Base-by-base conservation (phyloP, 2,888 invertebrate species). In the Serripes groenlandicus region DNA sequence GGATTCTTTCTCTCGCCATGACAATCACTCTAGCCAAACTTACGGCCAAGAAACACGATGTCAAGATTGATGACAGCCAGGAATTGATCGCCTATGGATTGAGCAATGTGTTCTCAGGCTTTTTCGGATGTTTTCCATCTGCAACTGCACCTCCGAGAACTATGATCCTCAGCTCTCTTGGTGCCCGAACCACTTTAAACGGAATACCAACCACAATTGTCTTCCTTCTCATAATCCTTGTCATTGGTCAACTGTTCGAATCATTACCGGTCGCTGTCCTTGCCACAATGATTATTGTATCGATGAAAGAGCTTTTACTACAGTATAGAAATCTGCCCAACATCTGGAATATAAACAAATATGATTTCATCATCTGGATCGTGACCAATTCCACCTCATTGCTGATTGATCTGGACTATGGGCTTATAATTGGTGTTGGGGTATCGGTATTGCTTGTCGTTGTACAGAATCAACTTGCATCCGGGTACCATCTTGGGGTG, bases 301-400 rank as follows among this genome's bases (percentile, higher is more conserved):
- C 94, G 18, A 90, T 95, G 86, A 93, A 95, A 77, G 92, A 94
- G 34, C 90, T 95, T n/a, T 92, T 95, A 70, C 94, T 96, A 93
- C 97, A 97, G 95, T 95, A 96, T 23, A 89, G 95, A 93, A 96
- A 97, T 69, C 95, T 98, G 0, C 94, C 95, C 28, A 96, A 95
- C 86, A 96, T 97, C 88, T 98, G 97, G 97, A 96, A 95, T 89
- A 94, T 97, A 28, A 97, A 97, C 87, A 96, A 96, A 90, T 95
- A 97, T 90, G 98, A 98, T 92, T 97, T 97, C 0, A 89, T 96
- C 11, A 90, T 91, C 15, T 93, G 93, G 92, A 37, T 93, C 0
- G 68, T 88, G 15, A 92, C 93, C 3, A 91, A 88, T 62, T 32
- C 85, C 0, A 68, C 87, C 21, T 83, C 89, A 1, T 83, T 91